Conservation (phyloP, 2,888 invertebrate genomes). For the Agriopis leucophaearia region DNA sequence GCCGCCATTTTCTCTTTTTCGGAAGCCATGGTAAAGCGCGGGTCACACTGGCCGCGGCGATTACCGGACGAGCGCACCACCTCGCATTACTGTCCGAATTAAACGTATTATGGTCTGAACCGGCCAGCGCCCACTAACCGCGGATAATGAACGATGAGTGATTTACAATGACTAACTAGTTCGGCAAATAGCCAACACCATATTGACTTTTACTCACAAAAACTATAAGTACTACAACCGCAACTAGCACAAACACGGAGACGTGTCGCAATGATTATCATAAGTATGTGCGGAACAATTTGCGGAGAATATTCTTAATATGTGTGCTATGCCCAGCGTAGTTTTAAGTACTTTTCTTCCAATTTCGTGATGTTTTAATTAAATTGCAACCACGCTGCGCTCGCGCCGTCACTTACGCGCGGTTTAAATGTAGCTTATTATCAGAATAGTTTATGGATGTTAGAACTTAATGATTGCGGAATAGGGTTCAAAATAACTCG, state of each 20-base stretch:
- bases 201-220: conserved; percentile 70
- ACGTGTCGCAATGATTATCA: conserved; percentile 51
- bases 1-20: conserved; percentile 84
- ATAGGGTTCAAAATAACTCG: conserved; percentile 25
- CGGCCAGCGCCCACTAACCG: conserved; percentile 61
- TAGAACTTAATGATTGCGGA: conserved; percentile 19
- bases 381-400: conserved; percentile 57
- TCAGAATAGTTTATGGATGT: not conserved
- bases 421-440: conserved; percentile 2
- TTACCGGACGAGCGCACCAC: conserved; percentile 66
- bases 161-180: conserved; percentile 69
- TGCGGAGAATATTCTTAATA: conserved; percentile 50
- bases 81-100: conserved; percentile 71
- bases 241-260: conserved; percentile 60
- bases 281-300: conserved; percentile 44
- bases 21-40: conserved; percentile 73
- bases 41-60: conserved; percentile 59
- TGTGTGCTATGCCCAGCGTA: conserved; percentile 48
- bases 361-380: conserved; percentile 67
- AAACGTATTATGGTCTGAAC: conserved; percentile 35
- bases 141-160: conserved; percentile 73
- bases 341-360: conserved; percentile 60
- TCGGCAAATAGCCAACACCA: conserved; percentile 72
- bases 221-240: conserved; percentile 52
- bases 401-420: conserved; percentile 53